phyloP scores from a whole-genome alignment of 2,888 invertebrate genomes.

The Lasioglossum marginatum region DNA sequence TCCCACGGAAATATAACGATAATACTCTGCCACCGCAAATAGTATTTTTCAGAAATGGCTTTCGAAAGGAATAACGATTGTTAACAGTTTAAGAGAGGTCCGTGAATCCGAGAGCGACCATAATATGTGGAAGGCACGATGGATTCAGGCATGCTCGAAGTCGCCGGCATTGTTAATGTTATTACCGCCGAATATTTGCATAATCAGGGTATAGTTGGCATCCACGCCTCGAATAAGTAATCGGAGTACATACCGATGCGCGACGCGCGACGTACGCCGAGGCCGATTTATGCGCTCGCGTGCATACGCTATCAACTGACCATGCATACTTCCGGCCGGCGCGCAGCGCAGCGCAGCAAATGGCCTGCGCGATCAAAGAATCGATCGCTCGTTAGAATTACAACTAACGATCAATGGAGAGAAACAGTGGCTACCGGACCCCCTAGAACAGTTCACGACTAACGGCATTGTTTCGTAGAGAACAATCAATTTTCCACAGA shows the following conservation, averaged over 20 bases:
- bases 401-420: conserved; percentile 1
- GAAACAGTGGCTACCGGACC: background rate
- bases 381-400: conserved; percentile 12
- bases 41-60: background rate
- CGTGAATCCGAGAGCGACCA: background rate
- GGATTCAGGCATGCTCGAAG: conserved; percentile 24
- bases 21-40: background rate
- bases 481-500: background rate
- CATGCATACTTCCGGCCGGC: conserved; percentile 46
- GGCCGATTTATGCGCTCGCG: conserved; percentile 63
- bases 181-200: conserved; percentile 61
- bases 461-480: background rate
- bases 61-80: background rate
- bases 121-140: background rate
- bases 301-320: conserved; percentile 68
- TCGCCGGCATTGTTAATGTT: conserved; percentile 45
- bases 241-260: conserved; percentile 54
- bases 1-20: background rate
- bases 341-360: conserved; percentile 22
- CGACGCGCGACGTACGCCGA: conserved; percentile 48
- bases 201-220: conserved; percentile 59
- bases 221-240: conserved; percentile 61
- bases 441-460: background rate
- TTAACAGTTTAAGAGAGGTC: background rate
- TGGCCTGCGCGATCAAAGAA: conserved; percentile 24